Evolutionary conservation across 2,888 invertebrate species (phyloP).

Genomic region (Zhengitettix transpicula): DNA sequence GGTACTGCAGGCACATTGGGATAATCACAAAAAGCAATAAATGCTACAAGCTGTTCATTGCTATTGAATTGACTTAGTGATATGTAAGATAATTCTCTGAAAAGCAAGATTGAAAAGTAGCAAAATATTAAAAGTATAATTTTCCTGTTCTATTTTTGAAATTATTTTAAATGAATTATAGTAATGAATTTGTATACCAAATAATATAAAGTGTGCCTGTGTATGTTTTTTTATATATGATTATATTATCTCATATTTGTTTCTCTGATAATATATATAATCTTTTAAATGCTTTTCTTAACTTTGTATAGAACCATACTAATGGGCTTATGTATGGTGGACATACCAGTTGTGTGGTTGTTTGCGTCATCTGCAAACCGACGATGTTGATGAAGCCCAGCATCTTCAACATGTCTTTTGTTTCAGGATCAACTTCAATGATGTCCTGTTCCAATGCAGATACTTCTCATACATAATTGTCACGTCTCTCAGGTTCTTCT

Average conservation of each 20-base stretch:
- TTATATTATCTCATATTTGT: no score
- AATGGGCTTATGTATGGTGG: no score
- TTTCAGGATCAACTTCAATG: constrained; percentile 41
- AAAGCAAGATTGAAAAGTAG: background rate
- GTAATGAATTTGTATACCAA: no score
- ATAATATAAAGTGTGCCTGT: no score
- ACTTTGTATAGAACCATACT: no score
- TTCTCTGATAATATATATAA: no score
- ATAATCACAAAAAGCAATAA: constrained; percentile 26
- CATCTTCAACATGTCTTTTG: constrained; percentile 41
- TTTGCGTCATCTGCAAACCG: constrained; percentile 77
- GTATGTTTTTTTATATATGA: no score
- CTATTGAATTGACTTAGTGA: constrained; percentile 26
- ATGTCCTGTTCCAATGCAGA: constrained; percentile 35
- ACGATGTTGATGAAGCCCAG: constrained; percentile 82
- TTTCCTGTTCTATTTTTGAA: no score
- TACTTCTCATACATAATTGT: constrained; percentile 44
- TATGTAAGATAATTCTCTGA: constrained; percentile 32
- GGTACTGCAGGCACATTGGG: constrained; percentile 39
- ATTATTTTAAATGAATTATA: no score
- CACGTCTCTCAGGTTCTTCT: constrained; percentile 44
- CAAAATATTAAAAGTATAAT: no score
- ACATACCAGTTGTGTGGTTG: constrained; percentile 46
- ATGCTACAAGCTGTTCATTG: constrained; percentile 19
- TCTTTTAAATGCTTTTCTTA: no score